Evolutionary conservation across 2,797 vertebrate genomes (phyloP), one percentile per base, ranked within the genome.

Genomic region (Enteromius paludinosus): DNA sequence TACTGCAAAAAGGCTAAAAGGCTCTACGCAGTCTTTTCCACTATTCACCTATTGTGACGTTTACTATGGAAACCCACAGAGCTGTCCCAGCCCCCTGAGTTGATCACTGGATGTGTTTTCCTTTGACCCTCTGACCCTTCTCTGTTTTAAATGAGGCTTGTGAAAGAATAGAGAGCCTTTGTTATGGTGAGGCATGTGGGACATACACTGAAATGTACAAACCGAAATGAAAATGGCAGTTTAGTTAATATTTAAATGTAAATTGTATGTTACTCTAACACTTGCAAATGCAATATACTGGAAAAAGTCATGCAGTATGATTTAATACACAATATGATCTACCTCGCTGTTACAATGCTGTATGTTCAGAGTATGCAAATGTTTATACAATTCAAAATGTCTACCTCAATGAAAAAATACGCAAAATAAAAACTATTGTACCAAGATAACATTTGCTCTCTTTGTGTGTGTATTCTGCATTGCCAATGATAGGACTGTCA

Each of bases 341-440:
- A 83, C 85, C 85, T 83, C 84, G 76, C 4, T 41, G 47, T 47
- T 81, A 23, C 45, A 62, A 23, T 81, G 30, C 56, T 78, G 75
- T 78, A 68, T 79, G 62, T 79, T 85, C 49, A 62, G 35, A 72
- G 38, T 84, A 30, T 73, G 54, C 73, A 84, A 66, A n/a, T 83
- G 59, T 80, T 52, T 59, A 43, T 73, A 74, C 30, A 12, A 68
- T 78, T 77, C 43, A 62, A 49, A 74, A 74, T 43, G n/a, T 84
- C 79, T 82, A 81, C 82, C 77, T 87, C 77, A 75, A 73, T 41
- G 74, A 85, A 43, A 43, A 10, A 79, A 83, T 12, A 75, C 68
- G 68, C 62, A 64, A 75, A 88, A 86, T 85, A 85, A 88, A 87
- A 70, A 47, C 18, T n/a, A 33, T 75, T 75, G 18, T 79, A 85